Percentiles rank a stretch among this genome's conserved stretches.
phyloP scores from a whole-genome alignment of 2,113 vertebrate species.

The Recurvirostra avosetta region DNA sequence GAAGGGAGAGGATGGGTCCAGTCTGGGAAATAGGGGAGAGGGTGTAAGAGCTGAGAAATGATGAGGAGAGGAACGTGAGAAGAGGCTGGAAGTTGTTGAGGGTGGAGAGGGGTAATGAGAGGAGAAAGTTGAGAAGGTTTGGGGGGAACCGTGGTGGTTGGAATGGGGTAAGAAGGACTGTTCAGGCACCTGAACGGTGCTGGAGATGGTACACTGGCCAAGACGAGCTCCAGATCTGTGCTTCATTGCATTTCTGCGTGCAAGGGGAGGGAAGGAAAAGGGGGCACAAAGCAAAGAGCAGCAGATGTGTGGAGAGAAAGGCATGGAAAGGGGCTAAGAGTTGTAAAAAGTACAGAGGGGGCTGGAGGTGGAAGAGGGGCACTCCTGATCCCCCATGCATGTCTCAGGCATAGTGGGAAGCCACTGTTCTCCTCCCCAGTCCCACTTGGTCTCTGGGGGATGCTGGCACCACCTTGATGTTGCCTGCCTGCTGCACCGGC shows the following conservation, averaged over 20 bases:
- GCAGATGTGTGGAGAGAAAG: neutral
- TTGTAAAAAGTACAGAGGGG: neutral
- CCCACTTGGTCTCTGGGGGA: neutral
- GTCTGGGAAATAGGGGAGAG: neutral
- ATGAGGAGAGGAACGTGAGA: neutral
- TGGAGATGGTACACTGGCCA: neutral
- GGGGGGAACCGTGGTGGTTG: neutral
- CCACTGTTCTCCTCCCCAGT: neutral
- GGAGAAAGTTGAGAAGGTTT: neutral
- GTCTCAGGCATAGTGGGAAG: neutral
- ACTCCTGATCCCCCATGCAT: accelerated
- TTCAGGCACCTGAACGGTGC: neutral
- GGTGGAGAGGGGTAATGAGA: neutral
- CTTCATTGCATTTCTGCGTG: neutral
- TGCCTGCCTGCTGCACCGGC: neutral
- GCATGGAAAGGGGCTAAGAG: neutral
- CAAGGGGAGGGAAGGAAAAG: neutral
- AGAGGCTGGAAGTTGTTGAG: neutral
- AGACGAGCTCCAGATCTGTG: neutral
- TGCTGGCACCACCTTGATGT: accelerated
- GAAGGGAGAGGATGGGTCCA: neutral
- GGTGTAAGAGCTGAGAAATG: neutral
- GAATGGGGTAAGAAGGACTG: neutral
- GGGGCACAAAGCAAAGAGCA: accelerated
- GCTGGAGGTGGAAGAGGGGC: neutral